Percentiles rank a stretch among this genome's conserved stretches.
These are phyloP conservation scores for Perca flavescens DNA, from an alignment of 2,113 vertebrate species.

Conservation along the genomic window DNA sequence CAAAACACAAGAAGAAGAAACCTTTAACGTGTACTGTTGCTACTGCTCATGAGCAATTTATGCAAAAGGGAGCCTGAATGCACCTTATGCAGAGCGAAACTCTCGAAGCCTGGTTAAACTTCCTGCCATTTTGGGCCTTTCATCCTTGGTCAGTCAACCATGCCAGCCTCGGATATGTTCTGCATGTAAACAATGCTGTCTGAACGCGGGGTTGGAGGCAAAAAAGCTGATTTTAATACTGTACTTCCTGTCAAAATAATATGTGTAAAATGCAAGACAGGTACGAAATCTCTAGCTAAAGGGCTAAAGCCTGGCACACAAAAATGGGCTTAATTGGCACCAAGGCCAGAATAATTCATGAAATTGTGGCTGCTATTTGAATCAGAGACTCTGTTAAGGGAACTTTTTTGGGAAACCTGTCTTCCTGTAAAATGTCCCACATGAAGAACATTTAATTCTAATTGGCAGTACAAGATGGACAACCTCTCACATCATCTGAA, in stretches of 20 bases:
- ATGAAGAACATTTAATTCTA: slow-evolving; percentile 18
- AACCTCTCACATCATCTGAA: background rate
- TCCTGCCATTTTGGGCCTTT: slow-evolving; percentile 49
- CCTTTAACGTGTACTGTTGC: background rate
- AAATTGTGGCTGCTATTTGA: slow-evolving; percentile 15
- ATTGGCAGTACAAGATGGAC: slow-evolving; percentile 16
- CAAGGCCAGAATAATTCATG: slow-evolving; percentile 16
- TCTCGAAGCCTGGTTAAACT: slow-evolving; percentile 23
- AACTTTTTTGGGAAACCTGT: background rate
- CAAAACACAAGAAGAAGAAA: background rate
- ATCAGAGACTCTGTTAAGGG: slow-evolving; percentile 11
- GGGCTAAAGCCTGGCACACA: slow-evolving; percentile 23
- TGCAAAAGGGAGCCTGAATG: slow-evolving; percentile 34
- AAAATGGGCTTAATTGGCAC: slow-evolving; percentile 25
- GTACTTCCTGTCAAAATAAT: slow-evolving; percentile 47
- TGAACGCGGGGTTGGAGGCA: slow-evolving; percentile 18
- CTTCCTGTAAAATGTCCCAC: background rate
- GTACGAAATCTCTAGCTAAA: slow-evolving; percentile 36
- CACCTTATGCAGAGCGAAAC: slow-evolving; percentile 42
- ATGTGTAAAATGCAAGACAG: slow-evolving; percentile 38
- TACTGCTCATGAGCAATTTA: slow-evolving; percentile 12
- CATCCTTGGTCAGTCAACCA: slow-evolving; percentile 43
- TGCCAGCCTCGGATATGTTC: slow-evolving; percentile 46
- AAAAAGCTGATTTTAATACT: slow-evolving; percentile 48
- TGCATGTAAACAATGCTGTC: slow-evolving; percentile 60